Evolutionary conservation across 1,140 invertebrate genomes (phyloP), one percentile per base, ranked within the genome.

Genomic region (Bombus sibiricus): DNA sequence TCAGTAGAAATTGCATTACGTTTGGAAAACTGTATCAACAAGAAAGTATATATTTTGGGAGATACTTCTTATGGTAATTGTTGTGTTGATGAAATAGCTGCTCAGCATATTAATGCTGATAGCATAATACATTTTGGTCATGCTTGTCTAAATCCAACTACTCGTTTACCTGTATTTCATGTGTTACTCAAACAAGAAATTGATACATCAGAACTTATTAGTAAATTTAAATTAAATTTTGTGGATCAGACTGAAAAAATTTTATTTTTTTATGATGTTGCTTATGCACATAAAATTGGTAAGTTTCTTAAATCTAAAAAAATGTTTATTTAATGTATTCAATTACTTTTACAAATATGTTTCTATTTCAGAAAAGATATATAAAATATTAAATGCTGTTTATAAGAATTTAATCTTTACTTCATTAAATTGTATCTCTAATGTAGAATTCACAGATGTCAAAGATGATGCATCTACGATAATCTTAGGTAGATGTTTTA

Each of bases 1-100:
- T 97, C 98, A 80, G 95, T 96, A n/a, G 92, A 96, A 81, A 96
- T 99, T 83, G 96, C 96, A 84, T 94, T 96, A 71, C 94, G 95
- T 90, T 94, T 99, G 28, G 96, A 97, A 92, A 94, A 96, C 72
- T 91, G 91, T 84, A 90, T 96, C 66, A 94, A 95, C 34, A 94
- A 94, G 84, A 96, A 97, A 91, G 93, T 98, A 2, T 99, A 97
- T 92, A 97, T 99, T 90, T 95, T 99, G 39, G 98, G 97, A n/a
- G 98, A 99, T 92, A 98, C 98, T 34, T 97, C 98, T 18, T 99
- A 98, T 95, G 98, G 98, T 90, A 99, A 98, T 94, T 99, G 98
- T 94, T 99, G 98, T 95, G 97, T 99, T 12, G 98, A 99, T 95
- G 98, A 98, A 95, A 96, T 99, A 59, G 97, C 98, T 66, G 98